These are phyloP conservation scores for Atrina japonica DNA, from an alignment of 2,888 invertebrate species.

Conservation along the genomic window DNA sequence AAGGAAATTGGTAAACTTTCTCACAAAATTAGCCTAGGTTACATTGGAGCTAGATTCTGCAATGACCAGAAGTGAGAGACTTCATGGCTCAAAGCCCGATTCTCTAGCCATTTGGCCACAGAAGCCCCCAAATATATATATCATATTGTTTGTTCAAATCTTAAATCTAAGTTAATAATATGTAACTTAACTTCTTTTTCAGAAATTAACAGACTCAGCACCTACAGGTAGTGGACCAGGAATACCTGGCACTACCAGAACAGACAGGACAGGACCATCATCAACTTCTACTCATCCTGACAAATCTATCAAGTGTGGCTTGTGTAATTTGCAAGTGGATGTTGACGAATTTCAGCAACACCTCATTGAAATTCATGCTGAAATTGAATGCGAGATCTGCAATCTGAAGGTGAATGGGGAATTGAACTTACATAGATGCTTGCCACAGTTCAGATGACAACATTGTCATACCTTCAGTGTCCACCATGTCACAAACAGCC, in stretches of 20 bases:
- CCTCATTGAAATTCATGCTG: constrained; percentile 3
- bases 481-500: no score
- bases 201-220: not conserved
- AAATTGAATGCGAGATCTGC: constrained; percentile 2
- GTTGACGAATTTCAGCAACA: constrained; percentile 1
- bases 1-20: no score
- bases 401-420: not conserved
- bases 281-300: not conserved
- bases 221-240: not conserved
- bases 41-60: not conserved
- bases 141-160: no score
- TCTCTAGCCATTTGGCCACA: no score
- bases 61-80: not conserved
- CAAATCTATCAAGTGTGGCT: not conserved
- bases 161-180: not conserved
- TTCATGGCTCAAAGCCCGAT: no score
- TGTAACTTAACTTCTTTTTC: not conserved
- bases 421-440: not conserved
- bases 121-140: no score
- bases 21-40: no score
- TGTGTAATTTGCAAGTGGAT: not conserved
- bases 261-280: not conserved
- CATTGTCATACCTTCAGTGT: no score
- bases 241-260: not conserved
- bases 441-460: no score